Evolutionary conservation across 2,113 vertebrate species (phyloP).

Genomic region (Sinocyclocheilus anshuiensis): DNA sequence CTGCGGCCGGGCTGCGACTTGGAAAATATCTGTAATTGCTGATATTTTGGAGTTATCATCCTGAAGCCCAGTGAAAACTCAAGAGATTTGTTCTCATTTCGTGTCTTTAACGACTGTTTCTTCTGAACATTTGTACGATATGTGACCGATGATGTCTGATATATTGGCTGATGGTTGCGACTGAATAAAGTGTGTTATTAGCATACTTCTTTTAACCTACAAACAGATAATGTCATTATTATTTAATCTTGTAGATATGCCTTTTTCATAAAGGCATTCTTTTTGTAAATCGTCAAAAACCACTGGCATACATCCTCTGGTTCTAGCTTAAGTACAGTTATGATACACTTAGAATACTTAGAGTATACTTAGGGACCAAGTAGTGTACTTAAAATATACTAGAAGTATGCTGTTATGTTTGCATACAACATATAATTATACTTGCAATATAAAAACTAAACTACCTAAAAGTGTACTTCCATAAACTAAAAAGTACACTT

Average conservation of each 20-base stretch:
- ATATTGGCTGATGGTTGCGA: not conserved
- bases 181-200: not conserved
- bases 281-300: not conserved
- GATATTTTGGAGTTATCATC: not conserved
- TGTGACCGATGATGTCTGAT: not conserved
- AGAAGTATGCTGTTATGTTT: not conserved
- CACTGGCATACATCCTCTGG: not conserved
- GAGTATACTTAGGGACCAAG: not conserved
- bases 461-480: not conserved
- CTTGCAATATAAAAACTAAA: not conserved
- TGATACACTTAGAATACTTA: too few relatives aligned
- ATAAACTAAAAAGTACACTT: not conserved
- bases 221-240: too few relatives aligned
- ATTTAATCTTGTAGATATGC: too few relatives aligned
- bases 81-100: not conserved
- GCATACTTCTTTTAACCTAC: not conserved
- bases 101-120: not conserved
- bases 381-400: not conserved
- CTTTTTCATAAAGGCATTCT: not conserved
- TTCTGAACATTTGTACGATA: not conserved
- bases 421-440: too few relatives aligned
- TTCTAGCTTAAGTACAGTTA: too few relatives aligned
- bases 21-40: not conserved
- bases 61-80: not conserved
- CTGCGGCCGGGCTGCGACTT: not conserved